Base-by-base conservation (phyloP, 2,797 vertebrate species). In the Scyliorhinus canicula region DNA sequence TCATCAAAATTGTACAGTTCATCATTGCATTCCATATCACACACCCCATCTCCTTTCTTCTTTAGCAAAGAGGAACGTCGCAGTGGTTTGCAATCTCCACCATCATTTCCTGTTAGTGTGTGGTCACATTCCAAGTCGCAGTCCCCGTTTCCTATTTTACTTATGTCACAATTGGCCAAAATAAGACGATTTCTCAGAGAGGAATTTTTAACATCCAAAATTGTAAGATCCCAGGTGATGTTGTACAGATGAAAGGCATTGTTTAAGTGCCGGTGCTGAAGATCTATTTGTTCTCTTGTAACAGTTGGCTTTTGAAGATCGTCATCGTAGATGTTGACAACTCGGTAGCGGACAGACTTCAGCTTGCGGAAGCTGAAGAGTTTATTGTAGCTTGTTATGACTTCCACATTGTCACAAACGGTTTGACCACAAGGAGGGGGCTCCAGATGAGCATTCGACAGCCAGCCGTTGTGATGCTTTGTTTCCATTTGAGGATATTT, bases 61-160 rank as follows among this genome's bases (percentile, higher is more conserved):
- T 97, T 97, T 95, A 95, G 95, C 95, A 96, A 97, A 4, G 97
- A 63, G 0, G 98, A 96, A 24, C 98, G 97, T 63, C 98, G 97
- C 95, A 97, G 96, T 26, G 96, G 96, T 93, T 96, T 96, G 95
- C 99, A 99, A 96, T 99, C 98, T 0, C 99, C 99, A 0, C 98
- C 98, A 0, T 99, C 99, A 0, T 97, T 98, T 3, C 99, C 99
- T 0, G 99, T 99, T 95, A 99, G 96, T 0, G 98, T 98, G 96
- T 99, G 99, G 97, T 99, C 99, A 96, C 99, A 99, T 96, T 99
- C 99, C 0, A 98, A 98, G 95, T 99, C 98, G 0, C 99, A 99
- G 50, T 96, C 97, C 90, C 98, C 98, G 0, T 99, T 98, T 0
- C 99, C 99, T 0, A 99, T 98, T 97, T 99, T 99, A 97, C 97